phyloP scores from a whole-genome alignment of 1,140 invertebrate genomes.

The Cydia strobilella region DNA sequence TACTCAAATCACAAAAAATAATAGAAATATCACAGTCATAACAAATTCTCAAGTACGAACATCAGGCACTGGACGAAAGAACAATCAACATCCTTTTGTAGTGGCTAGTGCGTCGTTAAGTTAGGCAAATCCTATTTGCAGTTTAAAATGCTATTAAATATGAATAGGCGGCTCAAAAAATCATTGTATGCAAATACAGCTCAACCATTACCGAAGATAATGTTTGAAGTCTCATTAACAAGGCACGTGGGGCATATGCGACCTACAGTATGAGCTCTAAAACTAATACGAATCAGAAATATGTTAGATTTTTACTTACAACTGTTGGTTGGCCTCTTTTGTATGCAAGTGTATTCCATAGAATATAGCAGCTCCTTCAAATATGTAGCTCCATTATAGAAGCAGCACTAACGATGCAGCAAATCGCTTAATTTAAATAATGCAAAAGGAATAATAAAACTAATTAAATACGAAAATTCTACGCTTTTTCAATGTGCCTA shows the following conservation, averaged over 20 bases:
- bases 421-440: constrained; percentile 40
- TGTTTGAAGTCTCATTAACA: constrained; percentile 53
- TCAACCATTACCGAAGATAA: constrained; percentile 67
- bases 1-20: constrained; percentile 33
- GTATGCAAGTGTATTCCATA: constrained; percentile 66
- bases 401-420: constrained; percentile 36
- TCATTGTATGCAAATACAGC: constrained; percentile 74
- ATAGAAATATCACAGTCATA: constrained; percentile 19
- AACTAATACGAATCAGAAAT: constrained; percentile 48
- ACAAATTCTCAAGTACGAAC: not conserved
- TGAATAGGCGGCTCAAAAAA: constrained; percentile 53
- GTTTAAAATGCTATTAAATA: constrained; percentile 28
- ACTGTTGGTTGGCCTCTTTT: constrained; percentile 56
- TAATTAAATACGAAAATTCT: constrained; percentile 40
- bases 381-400: constrained; percentile 54
- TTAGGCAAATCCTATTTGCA: constrained; percentile 19
- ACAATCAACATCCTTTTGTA: constrained; percentile 36
- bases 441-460: constrained; percentile 29
- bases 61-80: constrained; percentile 11
- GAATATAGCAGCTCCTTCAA: constrained; percentile 53
- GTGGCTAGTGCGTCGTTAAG: constrained; percentile 29
- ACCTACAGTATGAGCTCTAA: constrained; percentile 46
- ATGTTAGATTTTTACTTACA: constrained; percentile 62
- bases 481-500: constrained; percentile 62
- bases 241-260: constrained; percentile 51